Conservation (phyloP, 2,888 invertebrate species). For the Cremastinae sp. region DNA sequence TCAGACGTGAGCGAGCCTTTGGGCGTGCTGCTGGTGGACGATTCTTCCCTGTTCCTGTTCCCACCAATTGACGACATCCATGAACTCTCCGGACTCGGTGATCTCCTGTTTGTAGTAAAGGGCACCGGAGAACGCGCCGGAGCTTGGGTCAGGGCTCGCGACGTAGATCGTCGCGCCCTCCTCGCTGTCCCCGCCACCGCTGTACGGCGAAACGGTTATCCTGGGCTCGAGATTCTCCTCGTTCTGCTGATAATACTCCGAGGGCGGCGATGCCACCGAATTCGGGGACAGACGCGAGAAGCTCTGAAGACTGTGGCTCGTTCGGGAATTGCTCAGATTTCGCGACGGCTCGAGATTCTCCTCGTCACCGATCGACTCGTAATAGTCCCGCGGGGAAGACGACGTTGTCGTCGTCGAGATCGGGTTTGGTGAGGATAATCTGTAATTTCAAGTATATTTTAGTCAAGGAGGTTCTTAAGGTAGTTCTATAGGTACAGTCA, state of each 20-base stretch:
- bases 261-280: constrained; percentile 71
- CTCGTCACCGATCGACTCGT: constrained; percentile 75
- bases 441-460: constrained; percentile 65
- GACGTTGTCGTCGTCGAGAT: constrained; percentile 62
- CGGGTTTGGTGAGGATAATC: constrained; percentile 76
- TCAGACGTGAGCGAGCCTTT: constrained; percentile 78
- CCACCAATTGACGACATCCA: constrained; percentile 80
- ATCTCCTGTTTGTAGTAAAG: constrained; percentile 78
- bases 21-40: constrained; percentile 75
- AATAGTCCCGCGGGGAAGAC: constrained; percentile 71
- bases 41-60: constrained; percentile 79
- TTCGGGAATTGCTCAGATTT: constrained; percentile 27
- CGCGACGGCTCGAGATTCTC: constrained; percentile 76
- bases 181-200: constrained; percentile 74
- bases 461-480: too few relatives aligned
- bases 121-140: constrained; percentile 71
- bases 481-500: too few relatives aligned
- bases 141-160: constrained; percentile 70
- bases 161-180: constrained; percentile 75
- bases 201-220: constrained; percentile 72
- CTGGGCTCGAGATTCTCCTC: constrained; percentile 73
- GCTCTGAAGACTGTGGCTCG: constrained; percentile 46
- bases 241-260: constrained; percentile 73
- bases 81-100: constrained; percentile 75
- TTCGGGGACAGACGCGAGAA: constrained; percentile 73